Evolutionary conservation across 2,797 vertebrate species (phyloP), one percentile per base, ranked within the genome.

Genomic region (Macropodus opercularis): DNA sequence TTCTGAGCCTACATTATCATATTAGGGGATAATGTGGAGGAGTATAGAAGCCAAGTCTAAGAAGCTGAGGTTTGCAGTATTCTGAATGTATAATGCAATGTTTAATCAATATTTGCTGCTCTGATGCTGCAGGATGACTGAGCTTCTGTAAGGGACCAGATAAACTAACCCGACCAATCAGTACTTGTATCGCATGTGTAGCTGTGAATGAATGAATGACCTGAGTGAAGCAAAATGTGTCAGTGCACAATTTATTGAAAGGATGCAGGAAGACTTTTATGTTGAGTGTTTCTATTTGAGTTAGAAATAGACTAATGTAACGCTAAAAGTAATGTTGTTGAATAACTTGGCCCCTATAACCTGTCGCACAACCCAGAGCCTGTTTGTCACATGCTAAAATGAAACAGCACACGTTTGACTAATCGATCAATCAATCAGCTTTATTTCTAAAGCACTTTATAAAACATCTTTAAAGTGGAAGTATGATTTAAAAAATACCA

Each of bases 81-180:
- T 59, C 63, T 79, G 49, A 69, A 58, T 71, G 52, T 69, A 47
- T 73, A 74, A 77, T 75, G 66, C 9, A 26, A 57, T 36, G 69
- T 77, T 40, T 62, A 63, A 76, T 86, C 80, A 68, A 80, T 80
- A 74, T 8, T 39, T 67, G 55, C 66, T 4, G 54, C 53, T 77
- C 26, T 49, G 39, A 50, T 29, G 4, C 75, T 76, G 80, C 80
- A 77, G 68, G 15, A 56, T 67, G 74, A 67, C 78, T 75, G 54
- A 36, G 58, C 61, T 53, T 46, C 54, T 23, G 49, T 17, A 8
- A 15, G 13, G 0, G 18, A 35, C 36, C 55, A 2, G 8, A 72
- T 55, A 49, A 46, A 41, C 52, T 43, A 21, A 47, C 46, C 21
- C 17, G 10, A 17, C 18, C 21, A 49, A 9, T 24, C 14, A 32